Evolutionary conservation across 1,140 invertebrate genomes (phyloP), one percentile per base, ranked within the genome.

Genomic region (Drosophila arawakana): DNA sequence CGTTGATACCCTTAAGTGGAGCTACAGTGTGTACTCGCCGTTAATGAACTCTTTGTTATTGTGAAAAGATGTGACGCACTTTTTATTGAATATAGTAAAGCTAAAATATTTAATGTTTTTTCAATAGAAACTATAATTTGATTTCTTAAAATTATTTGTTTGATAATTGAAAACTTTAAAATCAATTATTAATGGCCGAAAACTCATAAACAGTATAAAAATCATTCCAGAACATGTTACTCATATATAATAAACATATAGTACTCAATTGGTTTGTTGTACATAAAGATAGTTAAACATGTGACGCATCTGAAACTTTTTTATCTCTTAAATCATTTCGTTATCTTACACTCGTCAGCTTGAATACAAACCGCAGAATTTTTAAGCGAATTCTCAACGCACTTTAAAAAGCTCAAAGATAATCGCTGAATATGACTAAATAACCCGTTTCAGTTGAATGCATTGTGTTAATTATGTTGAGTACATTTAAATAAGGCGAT

Each of bases 221-320:
- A 21, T 2, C 0, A 2, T 21, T 21, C 1, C 18, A 21, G 18
- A 21, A 21, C 1, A 21, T 1, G 0, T 21, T 2, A 21, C 25
- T 30, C 25, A 30, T 30, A 30, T 30, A 30, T 30, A 30, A 30
- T 30, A 30, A 5, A 30, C 25, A 0, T 30, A 5, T 30, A 30
- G 25, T 30, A 30, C 25, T 30, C 6, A 30, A 30, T 6, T 5
- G 3, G 0, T 30, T 3, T 30, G 6, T 30, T 30, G 25, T 30
- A 30, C 25, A 30, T 30, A 30, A 30, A 30, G 25, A 30, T 30
- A 30, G 25, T 30, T 30, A 34, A 52, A n/a, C 25, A 52, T 35
- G 25, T 52, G 49, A 52, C 49, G 49, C 49, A 52, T 50, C 49
- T 52, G 25, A n/a, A 35, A 52, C 11, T 11, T n/a, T 35, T 52